Base-by-base conservation (phyloP, 2,888 invertebrate genomes). In the Nomada ferruginata region DNA sequence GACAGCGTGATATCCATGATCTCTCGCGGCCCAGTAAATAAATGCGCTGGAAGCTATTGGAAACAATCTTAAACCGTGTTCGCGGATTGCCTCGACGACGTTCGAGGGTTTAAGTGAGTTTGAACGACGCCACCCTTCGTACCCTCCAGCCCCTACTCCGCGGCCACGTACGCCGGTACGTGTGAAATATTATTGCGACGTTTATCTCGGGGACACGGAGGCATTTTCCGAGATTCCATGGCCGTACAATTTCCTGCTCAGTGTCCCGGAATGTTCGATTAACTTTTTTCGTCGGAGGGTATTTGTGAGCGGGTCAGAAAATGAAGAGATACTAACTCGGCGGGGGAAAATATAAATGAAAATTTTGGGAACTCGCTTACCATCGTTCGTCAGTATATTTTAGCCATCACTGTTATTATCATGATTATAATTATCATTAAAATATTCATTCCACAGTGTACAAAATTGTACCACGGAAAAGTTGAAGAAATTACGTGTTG, bases 1-100 rank as follows among this genome's bases (percentile, higher is more conserved):
- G 36, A 36, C 36, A 1, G 36, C 36, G 59, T 64, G 85, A 87
- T 87, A 87, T 81, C 71, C 73, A 77, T 65, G 77, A 87, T 87
- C 87, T 87, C 80, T 85, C 85, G 81, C 82, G 85, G 71, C 83
- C 89, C 86, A 85, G 84, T 86, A 88, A 89, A 89, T 84, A 89
- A 90, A 90, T 86, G 89, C 89, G 73, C 75, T 83, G 90, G 88
- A 83, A 84, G 84, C 80, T 80, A 71, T 50, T 76, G 69, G 78
- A 79, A 85, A 85, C 76, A 85, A 85, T 85, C 85, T 84, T 73
- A 74, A 74, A 65, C 60, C 82, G 69, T 57, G 80, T 57, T 65
- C 76, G 76, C 69, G 74, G 68, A 71, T 64, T 57, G 68, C 75
- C 60, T 69, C 79, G 72, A 26, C 70, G 52, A 68, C 65, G 69